These are phyloP conservation scores for Hypotaenidia philippensis DNA, from an alignment of 2,797 vertebrate species.

Conservation along the genomic window DNA sequence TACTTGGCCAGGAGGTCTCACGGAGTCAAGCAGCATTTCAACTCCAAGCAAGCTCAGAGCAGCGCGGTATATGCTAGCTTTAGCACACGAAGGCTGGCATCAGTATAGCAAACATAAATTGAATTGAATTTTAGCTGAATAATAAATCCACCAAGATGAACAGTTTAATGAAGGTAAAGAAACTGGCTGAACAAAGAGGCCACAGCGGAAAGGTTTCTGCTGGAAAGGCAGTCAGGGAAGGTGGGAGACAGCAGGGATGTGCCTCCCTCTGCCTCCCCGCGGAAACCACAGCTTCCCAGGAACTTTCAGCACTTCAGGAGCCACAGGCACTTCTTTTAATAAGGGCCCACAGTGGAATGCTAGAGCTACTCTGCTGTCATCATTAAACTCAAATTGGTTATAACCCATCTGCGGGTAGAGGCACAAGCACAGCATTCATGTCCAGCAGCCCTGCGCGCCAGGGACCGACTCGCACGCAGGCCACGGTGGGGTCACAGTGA, in stretches of 20 bases:
- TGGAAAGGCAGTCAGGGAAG: neutral
- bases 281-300: neutral
- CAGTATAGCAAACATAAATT: neutral
- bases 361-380: neutral
- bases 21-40: neutral
- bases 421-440: neutral
- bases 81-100: neutral
- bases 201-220: neutral
- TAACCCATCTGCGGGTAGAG: neutral
- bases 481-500: neutral
- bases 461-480: accelerated
- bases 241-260: neutral
- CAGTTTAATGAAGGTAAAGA: neutral
- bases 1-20: neutral
- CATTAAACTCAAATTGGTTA: neutral
- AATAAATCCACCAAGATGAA: neutral
- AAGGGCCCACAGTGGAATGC: neutral
- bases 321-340: neutral
- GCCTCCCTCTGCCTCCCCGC: neutral
- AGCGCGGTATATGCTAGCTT: accelerated
- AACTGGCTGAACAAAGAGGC: neutral
- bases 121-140: neutral
- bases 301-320: neutral
- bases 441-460: neutral
- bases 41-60: neutral